Base-by-base conservation (phyloP, 2,113 vertebrate genomes). In the Pseudopipra pipra region DNA sequence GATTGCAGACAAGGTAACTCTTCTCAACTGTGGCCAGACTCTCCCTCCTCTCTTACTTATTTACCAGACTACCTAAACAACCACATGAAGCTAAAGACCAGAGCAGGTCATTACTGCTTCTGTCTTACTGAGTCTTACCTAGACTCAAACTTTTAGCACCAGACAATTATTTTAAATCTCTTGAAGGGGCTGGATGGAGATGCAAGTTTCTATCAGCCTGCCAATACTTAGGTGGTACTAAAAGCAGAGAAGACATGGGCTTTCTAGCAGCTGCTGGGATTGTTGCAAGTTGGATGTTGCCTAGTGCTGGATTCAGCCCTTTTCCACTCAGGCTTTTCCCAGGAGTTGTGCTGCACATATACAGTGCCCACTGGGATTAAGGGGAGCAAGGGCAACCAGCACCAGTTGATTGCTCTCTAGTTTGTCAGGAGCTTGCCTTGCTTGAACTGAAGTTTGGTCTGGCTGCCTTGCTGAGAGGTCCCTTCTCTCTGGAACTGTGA, bases 1-100 rank as follows among this genome's bases (percentile, higher is more conserved):
- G 98, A 99, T 98, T 24, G 94, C 98, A 12, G 99, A 99, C 98
- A 99, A 99, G 99, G 99, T 99, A 95, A 73, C 13, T 41, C 37
- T 7, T 16, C n/a, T 54, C 33, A 1, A 8, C 19, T 25, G 41
- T 18, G 21, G 24, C 44, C 71, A 73, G 75, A 58, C 20, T 77
- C 30, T 17, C 17, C 4, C 39, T 27, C 11, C 59, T 70, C 43
- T 61, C 59, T 76, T 39, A 39, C 27, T 90, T 74, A n/a, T 24
- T 68, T 72, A 71, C 49, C 22, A 78, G 41, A 63, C 17, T 33
- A 90, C 43, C 16, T 39, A 37, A 91, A 62, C 27, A 80, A 78
- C 31, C 33, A 31, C 3, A n/a, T 8, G 7, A 93, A 85, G 33
- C 37, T 43, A 83, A 91, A 31, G 46, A 91, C 21, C 27, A 72